phyloP scores from a whole-genome alignment of 2,888 invertebrate species.

The Trissolcus japonicus region DNA sequence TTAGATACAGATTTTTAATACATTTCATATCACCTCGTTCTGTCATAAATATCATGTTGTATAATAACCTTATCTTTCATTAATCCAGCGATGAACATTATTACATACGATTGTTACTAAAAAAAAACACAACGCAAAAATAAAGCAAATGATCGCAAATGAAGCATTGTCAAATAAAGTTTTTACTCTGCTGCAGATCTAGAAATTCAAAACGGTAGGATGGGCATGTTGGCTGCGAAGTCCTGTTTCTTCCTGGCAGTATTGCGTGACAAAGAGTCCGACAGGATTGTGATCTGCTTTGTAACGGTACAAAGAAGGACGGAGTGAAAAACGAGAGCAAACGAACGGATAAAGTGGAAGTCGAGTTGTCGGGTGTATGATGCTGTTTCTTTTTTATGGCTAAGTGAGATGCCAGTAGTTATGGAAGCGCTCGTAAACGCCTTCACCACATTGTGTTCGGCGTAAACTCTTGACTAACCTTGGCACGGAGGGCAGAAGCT shows the following conservation, averaged over 20 bases:
- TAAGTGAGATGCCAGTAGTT: constrained; percentile 54
- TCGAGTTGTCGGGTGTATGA: constrained; percentile 34
- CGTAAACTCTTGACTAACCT: constrained; percentile 47
- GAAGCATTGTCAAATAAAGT: constrained; percentile 53
- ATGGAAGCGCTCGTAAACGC: constrained; percentile 52
- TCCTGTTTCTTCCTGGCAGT: constrained; percentile 35
- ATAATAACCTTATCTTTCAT: too few species aligned
- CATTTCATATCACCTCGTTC: too few species aligned
- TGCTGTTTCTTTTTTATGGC: constrained; percentile 48
- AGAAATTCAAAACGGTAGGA: constrained; percentile 43
- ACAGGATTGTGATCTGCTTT: constrained; percentile 55
- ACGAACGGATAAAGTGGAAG: constrained; percentile 47
- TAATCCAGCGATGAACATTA: too few species aligned
- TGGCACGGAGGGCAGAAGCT: constrained; percentile 48
- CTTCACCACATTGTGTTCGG: constrained; percentile 43
- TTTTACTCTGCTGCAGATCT: constrained; percentile 26
- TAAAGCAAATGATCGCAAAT: constrained; percentile 47
- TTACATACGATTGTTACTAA: too few species aligned
- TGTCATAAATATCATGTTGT: too few species aligned
- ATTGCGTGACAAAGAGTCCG: constrained; percentile 56
- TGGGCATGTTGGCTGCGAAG: constrained; percentile 33
- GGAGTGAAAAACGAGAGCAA: constrained; percentile 36
- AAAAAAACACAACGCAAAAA: not conserved
- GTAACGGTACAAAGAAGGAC: constrained; percentile 12
- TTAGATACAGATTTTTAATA: too few species aligned